These are phyloP conservation scores for Dolomedes plantarius DNA, from an alignment of 2,888 invertebrate genomes.

Conservation along the genomic window DNA sequence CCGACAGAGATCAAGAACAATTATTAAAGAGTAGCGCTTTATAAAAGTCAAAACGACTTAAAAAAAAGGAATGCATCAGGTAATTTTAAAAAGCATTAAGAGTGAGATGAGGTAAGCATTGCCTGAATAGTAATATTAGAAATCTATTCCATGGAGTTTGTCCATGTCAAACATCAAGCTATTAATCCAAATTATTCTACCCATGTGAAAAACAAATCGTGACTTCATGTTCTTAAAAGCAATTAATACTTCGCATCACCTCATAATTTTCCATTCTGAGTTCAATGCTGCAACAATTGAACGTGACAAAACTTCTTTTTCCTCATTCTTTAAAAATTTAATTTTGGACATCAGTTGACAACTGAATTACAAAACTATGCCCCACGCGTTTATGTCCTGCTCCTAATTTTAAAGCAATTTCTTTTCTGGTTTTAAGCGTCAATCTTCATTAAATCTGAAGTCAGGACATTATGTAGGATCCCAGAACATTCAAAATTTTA, in stretches of 20 bases:
- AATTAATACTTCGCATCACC: not conserved
- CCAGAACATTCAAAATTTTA: not conserved
- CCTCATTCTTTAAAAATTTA: not conserved
- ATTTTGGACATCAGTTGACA: constrained; percentile 5
- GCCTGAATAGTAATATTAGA: too few species aligned
- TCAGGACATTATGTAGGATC: not conserved
- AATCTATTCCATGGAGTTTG: too few species aligned
- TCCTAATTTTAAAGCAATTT: too few species aligned
- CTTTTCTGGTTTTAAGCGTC: too few species aligned
- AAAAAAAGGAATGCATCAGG: too few species aligned
- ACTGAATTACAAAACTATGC: not conserved
- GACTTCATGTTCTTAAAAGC: not conserved
- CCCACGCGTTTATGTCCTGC: not conserved
- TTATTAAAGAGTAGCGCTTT: too few species aligned
- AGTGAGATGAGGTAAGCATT: too few species aligned
- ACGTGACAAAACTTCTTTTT: not conserved
- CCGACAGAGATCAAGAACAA: too few species aligned
- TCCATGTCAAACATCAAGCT: not conserved
- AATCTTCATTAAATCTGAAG: not conserved
- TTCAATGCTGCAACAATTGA: not conserved
- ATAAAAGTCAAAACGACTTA: too few species aligned
- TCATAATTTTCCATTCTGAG: not conserved
- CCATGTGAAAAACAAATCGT: not conserved
- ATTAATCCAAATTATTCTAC: not conserved
- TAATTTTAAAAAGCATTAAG: too few species aligned